Conservation (phyloP, 2,888 invertebrate genomes). For the Lasioglossum malachurum region DNA sequence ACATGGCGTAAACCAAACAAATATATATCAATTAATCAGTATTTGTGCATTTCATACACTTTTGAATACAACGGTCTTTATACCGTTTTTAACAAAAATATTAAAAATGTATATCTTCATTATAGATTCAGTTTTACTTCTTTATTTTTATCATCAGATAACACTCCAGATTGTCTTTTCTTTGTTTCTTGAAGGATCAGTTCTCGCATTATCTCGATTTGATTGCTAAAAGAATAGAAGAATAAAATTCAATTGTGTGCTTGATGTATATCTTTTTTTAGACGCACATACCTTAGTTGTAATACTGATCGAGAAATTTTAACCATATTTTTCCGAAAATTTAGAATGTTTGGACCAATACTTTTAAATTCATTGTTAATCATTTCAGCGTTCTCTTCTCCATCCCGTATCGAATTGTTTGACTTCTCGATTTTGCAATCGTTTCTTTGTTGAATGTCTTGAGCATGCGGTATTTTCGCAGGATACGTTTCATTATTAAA, state of each 20-base stretch:
- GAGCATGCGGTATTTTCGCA: not conserved
- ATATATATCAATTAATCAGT: not conserved
- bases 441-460: not conserved
- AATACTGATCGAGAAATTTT: conserved; percentile 24
- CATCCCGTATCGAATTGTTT: not conserved
- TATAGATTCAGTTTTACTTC: not conserved
- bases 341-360: conserved; percentile 2
- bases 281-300: conserved; percentile 39
- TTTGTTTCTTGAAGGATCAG: conserved; percentile 18
- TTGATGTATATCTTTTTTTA: not conserved
- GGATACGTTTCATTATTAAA: not conserved
- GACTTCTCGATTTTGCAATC: not conserved
- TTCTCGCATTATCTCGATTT: conserved; percentile 22
- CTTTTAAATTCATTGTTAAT: not conserved
- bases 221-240: conserved; percentile 9
- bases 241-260: conserved; percentile 1
- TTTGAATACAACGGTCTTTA: not conserved
- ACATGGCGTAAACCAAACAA: conserved; percentile 64
- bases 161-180: not conserved
- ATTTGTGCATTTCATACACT: not conserved
- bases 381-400: not conserved
- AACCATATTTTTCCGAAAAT: conserved; percentile 21
- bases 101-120: conserved; percentile 2
- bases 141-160: not conserved
- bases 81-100: not conserved